A percentile compares a stretch with the other conserved stretches of the same genome.
Conservation (phyloP, 2,888 invertebrate genomes). For the Rutpela maculata region DNA sequence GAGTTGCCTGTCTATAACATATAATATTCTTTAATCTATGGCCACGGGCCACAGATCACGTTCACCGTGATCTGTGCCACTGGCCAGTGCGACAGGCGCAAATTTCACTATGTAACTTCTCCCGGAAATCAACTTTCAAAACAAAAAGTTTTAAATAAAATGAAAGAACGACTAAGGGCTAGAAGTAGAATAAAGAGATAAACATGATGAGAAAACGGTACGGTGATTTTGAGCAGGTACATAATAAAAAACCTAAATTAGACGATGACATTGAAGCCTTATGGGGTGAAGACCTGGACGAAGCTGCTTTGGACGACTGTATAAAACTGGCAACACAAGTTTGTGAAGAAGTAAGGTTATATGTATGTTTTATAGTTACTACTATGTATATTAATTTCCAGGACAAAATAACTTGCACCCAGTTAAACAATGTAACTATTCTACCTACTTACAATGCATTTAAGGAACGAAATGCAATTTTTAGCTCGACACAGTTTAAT, state of each 20-base stretch:
- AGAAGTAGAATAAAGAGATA: not conserved
- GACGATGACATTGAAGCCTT: conserved; percentile 62
- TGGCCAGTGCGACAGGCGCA: too few relatives aligned
- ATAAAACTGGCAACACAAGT: conserved; percentile 67
- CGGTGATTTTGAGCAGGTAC: conserved; percentile 46
- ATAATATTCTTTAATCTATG: too few relatives aligned
- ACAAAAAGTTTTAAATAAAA: too few relatives aligned
- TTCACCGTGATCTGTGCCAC: too few relatives aligned
- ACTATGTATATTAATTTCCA: conserved; percentile 42
- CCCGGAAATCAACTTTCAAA: too few relatives aligned
- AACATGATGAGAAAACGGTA: conserved; percentile 56
- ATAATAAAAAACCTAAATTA: conserved; percentile 62
- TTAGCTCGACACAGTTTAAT: conserved; percentile 53
- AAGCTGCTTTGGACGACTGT: conserved; percentile 66
- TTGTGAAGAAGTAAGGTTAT: conserved; percentile 57
- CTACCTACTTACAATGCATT: conserved; percentile 63
- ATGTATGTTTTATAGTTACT: not conserved
- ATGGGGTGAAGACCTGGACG: conserved; percentile 68
- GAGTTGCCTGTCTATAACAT: too few relatives aligned
- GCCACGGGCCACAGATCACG: too few relatives aligned
- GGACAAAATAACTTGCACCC: conserved; percentile 43
- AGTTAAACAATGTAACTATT: conserved; percentile 55
- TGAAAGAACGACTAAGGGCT: not conserved
- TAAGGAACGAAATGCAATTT: conserved; percentile 54
- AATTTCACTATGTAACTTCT: too few relatives aligned